Conservation (phyloP, 1,140 invertebrate species). For the Rhysida immarginata region DNA sequence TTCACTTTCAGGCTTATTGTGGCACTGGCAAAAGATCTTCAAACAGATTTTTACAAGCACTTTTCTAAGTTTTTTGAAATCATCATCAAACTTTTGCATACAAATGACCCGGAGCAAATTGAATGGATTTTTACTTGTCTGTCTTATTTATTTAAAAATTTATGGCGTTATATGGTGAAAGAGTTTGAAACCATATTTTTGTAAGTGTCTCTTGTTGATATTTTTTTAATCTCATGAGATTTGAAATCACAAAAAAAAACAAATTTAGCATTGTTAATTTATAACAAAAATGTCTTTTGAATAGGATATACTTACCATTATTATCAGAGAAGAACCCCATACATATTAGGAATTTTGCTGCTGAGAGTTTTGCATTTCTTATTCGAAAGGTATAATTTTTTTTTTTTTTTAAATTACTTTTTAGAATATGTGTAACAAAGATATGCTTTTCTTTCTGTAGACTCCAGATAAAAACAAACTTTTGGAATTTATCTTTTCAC, state of each 20-base stretch:
- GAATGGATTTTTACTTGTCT: constrained; percentile 67
- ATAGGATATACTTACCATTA: constrained; percentile 54
- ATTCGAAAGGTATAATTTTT: constrained; percentile 56
- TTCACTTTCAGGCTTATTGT: constrained; percentile 53
- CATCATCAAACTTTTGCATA: constrained; percentile 51
- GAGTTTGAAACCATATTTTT: constrained; percentile 54
- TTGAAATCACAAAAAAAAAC: not conserved
- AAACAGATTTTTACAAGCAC: constrained; percentile 68
- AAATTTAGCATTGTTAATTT: no score
- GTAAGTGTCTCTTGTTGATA: constrained; percentile 19
- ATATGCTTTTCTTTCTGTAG: constrained; percentile 17
- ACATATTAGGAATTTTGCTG: constrained; percentile 82
- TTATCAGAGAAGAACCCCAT: constrained; percentile 49
- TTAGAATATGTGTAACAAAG: constrained; percentile 1
- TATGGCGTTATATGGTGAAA: constrained; percentile 62
- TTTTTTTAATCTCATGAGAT: not conserved
- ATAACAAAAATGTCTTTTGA: constrained; percentile 2
- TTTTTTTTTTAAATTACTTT: constrained; percentile 2
- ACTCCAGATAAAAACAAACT: constrained; percentile 51
- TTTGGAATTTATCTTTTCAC: constrained; percentile 48
- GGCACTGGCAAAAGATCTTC: constrained; percentile 65
- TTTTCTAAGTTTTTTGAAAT: constrained; percentile 52
- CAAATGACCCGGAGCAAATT: constrained; percentile 60
- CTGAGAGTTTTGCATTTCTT: constrained; percentile 83
- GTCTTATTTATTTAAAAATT: constrained; percentile 74